phyloP scores from a whole-genome alignment of 2,888 invertebrate genomes.

The Dryococelus australis region DNA sequence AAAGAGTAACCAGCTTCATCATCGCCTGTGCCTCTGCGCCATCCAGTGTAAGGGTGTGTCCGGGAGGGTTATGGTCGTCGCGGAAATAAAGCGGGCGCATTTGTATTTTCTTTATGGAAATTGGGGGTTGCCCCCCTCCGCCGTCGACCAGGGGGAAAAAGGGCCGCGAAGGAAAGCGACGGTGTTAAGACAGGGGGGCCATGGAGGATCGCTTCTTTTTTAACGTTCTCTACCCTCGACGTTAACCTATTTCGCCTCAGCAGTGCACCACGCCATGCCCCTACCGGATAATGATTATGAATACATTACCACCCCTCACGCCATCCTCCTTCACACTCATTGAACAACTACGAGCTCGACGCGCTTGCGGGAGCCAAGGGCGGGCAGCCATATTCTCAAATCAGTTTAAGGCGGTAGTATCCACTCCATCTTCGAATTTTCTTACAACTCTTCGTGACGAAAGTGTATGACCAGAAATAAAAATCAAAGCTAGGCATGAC shows the following conservation, averaged over 20 bases:
- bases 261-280: background rate
- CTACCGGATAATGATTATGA: background rate
- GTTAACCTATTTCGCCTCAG: background rate
- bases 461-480: no score
- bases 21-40: background rate
- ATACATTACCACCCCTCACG: background rate
- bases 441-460: no score
- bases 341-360: no score
- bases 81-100: conserved; percentile 16
- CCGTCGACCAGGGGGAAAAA: background rate
- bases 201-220: background rate
- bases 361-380: no score
- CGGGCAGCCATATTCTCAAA: no score
- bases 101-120: conserved; percentile 16
- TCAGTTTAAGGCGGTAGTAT: no score
- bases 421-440: no score
- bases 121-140: background rate
- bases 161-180: background rate
- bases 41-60: no score
- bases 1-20: conserved; percentile 40
- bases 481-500: no score
- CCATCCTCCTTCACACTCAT: background rate
- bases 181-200: background rate
- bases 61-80: background rate
- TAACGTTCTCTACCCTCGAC: background rate